Conservation (phyloP, 2,888 invertebrate species). For the Herminia tarsipennalis region DNA sequence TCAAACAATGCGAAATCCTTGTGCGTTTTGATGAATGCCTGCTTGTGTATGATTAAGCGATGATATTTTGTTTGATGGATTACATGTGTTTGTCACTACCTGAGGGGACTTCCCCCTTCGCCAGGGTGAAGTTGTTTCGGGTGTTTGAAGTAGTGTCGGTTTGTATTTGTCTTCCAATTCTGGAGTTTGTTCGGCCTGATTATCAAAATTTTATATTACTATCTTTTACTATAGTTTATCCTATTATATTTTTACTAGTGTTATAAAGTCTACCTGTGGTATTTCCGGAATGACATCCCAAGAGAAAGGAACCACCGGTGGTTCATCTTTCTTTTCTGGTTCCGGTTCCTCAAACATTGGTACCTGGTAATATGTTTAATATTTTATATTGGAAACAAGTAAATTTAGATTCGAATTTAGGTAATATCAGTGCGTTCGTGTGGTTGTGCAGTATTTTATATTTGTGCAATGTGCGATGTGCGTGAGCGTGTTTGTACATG, state of each 20-base stretch:
- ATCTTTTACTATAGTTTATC: slow-evolving; percentile 19
- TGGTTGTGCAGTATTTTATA: slow-evolving; percentile 24
- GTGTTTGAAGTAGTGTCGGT: slow-evolving; percentile 73
- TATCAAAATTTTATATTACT: slow-evolving; percentile 39
- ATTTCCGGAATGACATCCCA: slow-evolving; percentile 80
- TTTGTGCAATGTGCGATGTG: slow-evolving; percentile 34
- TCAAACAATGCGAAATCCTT: slow-evolving; percentile 33
- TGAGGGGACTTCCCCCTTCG: slow-evolving; percentile 74
- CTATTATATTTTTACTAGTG: slow-evolving; percentile 10
- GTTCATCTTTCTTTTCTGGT: slow-evolving; percentile 63
- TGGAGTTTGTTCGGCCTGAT: slow-evolving; percentile 78
- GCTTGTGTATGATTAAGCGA: slow-evolving; percentile 38
- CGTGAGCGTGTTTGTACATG: slow-evolving; percentile 11
- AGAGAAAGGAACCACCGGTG: slow-evolving; percentile 73
- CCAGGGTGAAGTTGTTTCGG: slow-evolving; percentile 66
- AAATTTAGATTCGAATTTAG: slow-evolving; percentile 8
- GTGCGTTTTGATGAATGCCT: slow-evolving; percentile 37
- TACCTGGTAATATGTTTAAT: slow-evolving; percentile 56
- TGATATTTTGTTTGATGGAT: slow-evolving; percentile 17
- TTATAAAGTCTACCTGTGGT: slow-evolving; percentile 67
- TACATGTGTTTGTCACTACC: slow-evolving; percentile 56
- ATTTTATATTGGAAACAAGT: slow-evolving; percentile 11
- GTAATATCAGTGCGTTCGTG: slow-evolving; percentile 16
- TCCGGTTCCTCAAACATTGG: slow-evolving; percentile 61
- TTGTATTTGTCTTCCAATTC: slow-evolving; percentile 75